Evolutionary conservation across 2,113 vertebrate species (phyloP), one percentile per base, ranked within the genome.

Genomic region (Melanocharis versteri): DNA sequence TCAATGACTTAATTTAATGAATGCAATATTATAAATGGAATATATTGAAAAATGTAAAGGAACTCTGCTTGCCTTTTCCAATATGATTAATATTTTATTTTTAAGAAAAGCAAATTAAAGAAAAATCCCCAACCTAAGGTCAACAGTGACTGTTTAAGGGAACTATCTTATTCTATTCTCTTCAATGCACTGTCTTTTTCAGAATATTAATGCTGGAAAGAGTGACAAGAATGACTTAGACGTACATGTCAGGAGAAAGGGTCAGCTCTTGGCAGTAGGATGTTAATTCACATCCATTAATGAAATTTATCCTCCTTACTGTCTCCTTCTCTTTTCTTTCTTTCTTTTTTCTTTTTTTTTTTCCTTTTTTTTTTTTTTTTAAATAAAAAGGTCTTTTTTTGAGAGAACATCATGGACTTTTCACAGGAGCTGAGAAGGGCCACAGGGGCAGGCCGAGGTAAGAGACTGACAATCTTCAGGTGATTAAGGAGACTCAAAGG

Each of bases 401-500:
- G 96, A 97, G 93, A 97, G 96, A 97, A 98, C 97, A 98, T 98
- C 97, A 96, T 98, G 98, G 98, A 98, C 97, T 98, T 98, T 98
- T 98, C 98, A 97, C 97, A 97, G 97, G 94, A 98, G 95, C 97
- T 94, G 97, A 97, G 97, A 97, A 98, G 98, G 98, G 98, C 98
- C 98, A 98, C 97, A 97, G 98, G 98, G 98, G 98, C 98, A 98
- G 98, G 98, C 98, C 97, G 97, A 98, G 98, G 99, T 98, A 98
- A 98, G 98, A 99, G 98, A 99, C 98, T 98, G 99, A 99, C 99
- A 99, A 99, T 99, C 99, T 99, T 99, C 98, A 99, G 99, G 99
- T 99, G 99, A 99, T 99, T 99, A 99, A 99, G 99, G 98, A 98
- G 98, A 99, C 99, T 99, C 98, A 98, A 98, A 99, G 99, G 99